A percentile compares a stretch with the other conserved stretches of the same genome.
These are phyloP conservation scores for Ctenopoma kingsleyae DNA, from an alignment of 2,797 vertebrate species.

Conservation along the genomic window DNA sequence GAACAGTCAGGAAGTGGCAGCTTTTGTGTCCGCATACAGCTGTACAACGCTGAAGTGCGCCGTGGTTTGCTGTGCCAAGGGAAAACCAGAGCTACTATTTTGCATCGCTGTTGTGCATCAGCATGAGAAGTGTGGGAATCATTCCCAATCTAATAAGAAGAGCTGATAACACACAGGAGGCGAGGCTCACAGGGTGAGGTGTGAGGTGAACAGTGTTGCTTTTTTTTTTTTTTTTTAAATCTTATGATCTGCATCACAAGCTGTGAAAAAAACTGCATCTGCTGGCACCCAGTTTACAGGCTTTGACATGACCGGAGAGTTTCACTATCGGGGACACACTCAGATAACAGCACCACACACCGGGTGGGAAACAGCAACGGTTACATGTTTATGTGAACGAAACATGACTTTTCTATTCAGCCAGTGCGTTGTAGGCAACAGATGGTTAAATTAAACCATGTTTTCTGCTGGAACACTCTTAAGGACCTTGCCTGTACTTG, in stretches of 20 bases:
- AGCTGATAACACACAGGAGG: background rate
- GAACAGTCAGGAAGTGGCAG: conserved; percentile 77
- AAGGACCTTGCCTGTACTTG: background rate
- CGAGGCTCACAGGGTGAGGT: background rate
- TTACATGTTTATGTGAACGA: too few relatives aligned
- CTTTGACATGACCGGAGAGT: background rate
- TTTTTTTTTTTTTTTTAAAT: background rate
- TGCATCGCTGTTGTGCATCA: background rate
- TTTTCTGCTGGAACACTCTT: background rate
- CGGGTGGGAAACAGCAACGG: background rate
- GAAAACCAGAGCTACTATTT: conserved; percentile 2
- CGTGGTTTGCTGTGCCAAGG: background rate
- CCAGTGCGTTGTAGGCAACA: background rate
- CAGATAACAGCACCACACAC: background rate
- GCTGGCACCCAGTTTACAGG: background rate
- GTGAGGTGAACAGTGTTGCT: background rate
- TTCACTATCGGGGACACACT: background rate
- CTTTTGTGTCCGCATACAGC: conserved; percentile 52
- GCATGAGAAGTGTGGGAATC: background rate
- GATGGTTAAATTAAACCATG: background rate
- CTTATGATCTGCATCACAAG: background rate
- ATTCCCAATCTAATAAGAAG: background rate
- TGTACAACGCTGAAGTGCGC: conserved; percentile 26
- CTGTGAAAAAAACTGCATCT: background rate
- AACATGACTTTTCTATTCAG: background rate